Evolutionary conservation across 1,140 invertebrate species (phyloP).

Genomic region (Drosophila ogumai): DNA sequence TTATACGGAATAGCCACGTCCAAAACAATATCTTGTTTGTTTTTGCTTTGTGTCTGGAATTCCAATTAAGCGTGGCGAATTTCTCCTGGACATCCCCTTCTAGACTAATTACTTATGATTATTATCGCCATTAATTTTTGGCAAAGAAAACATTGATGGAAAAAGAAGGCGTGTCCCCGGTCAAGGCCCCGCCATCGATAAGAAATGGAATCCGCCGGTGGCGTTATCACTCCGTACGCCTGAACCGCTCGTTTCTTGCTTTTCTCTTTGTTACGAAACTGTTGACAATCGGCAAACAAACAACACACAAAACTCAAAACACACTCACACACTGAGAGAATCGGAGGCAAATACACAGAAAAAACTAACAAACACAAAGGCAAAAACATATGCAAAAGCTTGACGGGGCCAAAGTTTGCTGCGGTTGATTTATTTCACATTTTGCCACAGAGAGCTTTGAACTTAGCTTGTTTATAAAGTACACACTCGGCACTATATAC

Average conservation of each 20-base stretch:
- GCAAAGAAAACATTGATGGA: neutral
- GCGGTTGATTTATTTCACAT: constrained; percentile 48
- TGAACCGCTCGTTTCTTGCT: constrained; percentile 26
- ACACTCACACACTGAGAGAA: constrained; percentile 28
- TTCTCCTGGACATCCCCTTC: constrained; percentile 6
- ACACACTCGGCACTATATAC: constrained; percentile 15
- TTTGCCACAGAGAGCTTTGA: constrained; percentile 48
- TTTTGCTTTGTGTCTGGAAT: constrained; percentile 41
- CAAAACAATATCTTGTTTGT: constrained; percentile 31
- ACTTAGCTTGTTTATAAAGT: constrained; percentile 48
- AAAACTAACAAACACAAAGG: constrained; percentile 13
- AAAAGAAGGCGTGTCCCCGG: constrained; percentile 40
- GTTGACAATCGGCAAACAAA: constrained; percentile 57
- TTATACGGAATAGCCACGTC: constrained; percentile 30
- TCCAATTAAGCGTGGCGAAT: constrained; percentile 37
- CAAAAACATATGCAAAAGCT: constrained; percentile 24
- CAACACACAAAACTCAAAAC: constrained; percentile 37
- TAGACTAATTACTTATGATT: constrained; percentile 22
- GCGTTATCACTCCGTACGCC: constrained; percentile 44
- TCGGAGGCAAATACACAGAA: constrained; percentile 24
- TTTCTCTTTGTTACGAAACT: constrained; percentile 76
- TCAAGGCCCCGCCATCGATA: constrained; percentile 37
- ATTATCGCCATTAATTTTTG: constrained; percentile 35
- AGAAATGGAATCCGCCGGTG: constrained; percentile 15
- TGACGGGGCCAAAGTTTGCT: constrained; percentile 50